phyloP scores from a whole-genome alignment of 2,113 vertebrate species.

The Dasyornis broadbenti region DNA sequence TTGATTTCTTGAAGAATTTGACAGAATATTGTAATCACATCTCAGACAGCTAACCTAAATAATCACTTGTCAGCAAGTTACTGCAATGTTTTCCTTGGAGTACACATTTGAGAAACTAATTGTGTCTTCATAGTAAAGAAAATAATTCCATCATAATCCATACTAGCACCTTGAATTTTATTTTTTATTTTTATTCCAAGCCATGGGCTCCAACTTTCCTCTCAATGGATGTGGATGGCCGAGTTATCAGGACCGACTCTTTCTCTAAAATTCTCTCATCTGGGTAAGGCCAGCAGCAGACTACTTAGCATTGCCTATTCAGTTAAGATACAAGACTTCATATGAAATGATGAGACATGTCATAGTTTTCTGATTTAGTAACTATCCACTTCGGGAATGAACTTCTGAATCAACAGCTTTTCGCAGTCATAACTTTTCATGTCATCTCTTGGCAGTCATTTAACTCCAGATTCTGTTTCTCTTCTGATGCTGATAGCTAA shows the following conservation, averaged over 20 bases:
- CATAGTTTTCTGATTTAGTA: neutral
- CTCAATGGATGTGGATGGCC: conserved; percentile 87
- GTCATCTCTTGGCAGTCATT: neutral
- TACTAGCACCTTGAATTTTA: neutral
- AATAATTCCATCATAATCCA: neutral
- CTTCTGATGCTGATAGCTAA: neutral
- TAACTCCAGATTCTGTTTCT: neutral
- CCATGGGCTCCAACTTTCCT: conserved; percentile 86
- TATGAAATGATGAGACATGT: neutral
- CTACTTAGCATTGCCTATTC: neutral
- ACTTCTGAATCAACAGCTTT: neutral
- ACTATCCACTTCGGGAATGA: neutral
- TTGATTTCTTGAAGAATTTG: neutral
- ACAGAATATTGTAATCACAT: neutral
- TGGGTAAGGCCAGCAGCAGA: conserved; percentile 73
- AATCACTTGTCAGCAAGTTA: neutral
- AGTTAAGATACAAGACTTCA: neutral
- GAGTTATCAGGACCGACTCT: conserved; percentile 87
- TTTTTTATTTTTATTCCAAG: conserved; percentile 62
- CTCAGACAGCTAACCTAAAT: neutral
- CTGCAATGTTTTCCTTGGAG: neutral
- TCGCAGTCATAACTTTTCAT: neutral
- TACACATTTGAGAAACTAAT: neutral
- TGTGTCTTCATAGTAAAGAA: neutral
- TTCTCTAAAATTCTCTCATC: conserved; percentile 92